phyloP scores from a whole-genome alignment of 2,113 vertebrate genomes.

The Entelurus aequoreus region DNA sequence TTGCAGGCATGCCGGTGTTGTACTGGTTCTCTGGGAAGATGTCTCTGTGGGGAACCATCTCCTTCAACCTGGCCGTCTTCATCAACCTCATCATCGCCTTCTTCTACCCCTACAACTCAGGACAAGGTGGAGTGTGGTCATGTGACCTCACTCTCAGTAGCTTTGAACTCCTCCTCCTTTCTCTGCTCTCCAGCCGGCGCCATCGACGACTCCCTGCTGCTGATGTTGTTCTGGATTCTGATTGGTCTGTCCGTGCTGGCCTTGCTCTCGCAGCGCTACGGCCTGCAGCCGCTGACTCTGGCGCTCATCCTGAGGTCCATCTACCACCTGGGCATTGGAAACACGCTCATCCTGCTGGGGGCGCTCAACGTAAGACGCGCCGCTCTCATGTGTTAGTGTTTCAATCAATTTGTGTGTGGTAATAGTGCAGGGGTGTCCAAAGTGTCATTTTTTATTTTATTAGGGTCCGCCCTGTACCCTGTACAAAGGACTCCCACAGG shows the following conservation, averaged over 20 bases:
- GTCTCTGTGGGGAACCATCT: conserved; percentile 95
- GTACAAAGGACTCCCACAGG: no score
- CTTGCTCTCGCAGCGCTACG: conserved; percentile 85
- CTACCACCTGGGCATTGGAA: conserved; percentile 91
- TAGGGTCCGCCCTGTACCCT: no score
- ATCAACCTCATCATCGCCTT: conserved; percentile 98
- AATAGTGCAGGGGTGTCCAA: no score
- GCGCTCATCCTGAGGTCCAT: conserved; percentile 88
- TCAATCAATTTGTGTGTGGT: no score
- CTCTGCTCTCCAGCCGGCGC: conserved; percentile 62
- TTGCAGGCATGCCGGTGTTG: conserved; percentile 89
- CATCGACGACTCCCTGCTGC: conserved; percentile 83
- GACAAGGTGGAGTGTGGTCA: conserved; percentile 60
- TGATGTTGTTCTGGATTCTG: conserved; percentile 88
- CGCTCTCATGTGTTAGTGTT: no score
- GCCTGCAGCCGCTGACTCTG: conserved; percentile 83
- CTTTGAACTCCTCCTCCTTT: no score
- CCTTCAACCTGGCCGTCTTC: conserved; percentile 96
- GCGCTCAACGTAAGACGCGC: conserved; percentile 64
- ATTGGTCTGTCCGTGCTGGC: conserved; percentile 84
- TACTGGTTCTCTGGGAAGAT: conserved; percentile 98
- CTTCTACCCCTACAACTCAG: conserved; percentile 90
- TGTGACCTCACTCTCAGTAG: neutral
- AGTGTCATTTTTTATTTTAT: no score
- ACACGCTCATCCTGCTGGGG: conserved; percentile 87